phyloP scores from a whole-genome alignment of 2,797 vertebrate genomes.

The Melanotaenia nigrans region DNA sequence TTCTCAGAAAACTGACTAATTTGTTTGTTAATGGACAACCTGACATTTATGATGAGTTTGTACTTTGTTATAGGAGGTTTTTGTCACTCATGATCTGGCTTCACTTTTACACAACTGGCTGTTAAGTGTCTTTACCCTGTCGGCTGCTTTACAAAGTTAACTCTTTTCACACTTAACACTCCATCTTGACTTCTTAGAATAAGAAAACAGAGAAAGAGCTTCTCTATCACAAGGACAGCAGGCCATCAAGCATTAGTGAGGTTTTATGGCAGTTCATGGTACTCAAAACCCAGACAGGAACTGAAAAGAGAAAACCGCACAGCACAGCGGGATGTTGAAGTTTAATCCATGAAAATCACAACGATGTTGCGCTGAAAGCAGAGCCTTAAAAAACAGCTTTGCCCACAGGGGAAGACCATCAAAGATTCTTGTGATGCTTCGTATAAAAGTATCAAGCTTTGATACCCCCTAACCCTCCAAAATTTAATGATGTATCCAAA shows the following conservation, averaged over 20 bases:
- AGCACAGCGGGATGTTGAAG: conserved; percentile 44
- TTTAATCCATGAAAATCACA: conserved; percentile 19
- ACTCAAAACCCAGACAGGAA: conserved; percentile 20
- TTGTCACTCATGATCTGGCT: no score
- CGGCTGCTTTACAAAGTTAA: background rate
- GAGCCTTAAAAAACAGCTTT: conserved; percentile 30
- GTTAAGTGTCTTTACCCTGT: no score
- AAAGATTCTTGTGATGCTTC: conserved; percentile 38
- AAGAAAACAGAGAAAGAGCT: background rate
- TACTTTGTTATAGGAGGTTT: no score
- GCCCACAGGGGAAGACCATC: conserved; percentile 26
- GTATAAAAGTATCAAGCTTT: conserved; percentile 29
- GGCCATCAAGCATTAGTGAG: conserved; percentile 2
- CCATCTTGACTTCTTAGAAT: background rate
- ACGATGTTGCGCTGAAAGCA: conserved; percentile 23
- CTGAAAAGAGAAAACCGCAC: conserved; percentile 30
- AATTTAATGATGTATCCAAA: conserved; percentile 23
- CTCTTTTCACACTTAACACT: background rate
- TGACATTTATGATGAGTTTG: no score
- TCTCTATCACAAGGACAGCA: conserved; percentile 6
- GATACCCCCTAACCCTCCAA: conserved; percentile 7
- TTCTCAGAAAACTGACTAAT: no score
- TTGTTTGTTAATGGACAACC: background rate
- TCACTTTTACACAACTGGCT: no score
- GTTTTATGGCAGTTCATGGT: conserved; percentile 16